Evolutionary conservation across 2,888 invertebrate genomes (phyloP), one percentile per base, ranked within the genome.

Genomic region (Sylvicola cinctus): DNA sequence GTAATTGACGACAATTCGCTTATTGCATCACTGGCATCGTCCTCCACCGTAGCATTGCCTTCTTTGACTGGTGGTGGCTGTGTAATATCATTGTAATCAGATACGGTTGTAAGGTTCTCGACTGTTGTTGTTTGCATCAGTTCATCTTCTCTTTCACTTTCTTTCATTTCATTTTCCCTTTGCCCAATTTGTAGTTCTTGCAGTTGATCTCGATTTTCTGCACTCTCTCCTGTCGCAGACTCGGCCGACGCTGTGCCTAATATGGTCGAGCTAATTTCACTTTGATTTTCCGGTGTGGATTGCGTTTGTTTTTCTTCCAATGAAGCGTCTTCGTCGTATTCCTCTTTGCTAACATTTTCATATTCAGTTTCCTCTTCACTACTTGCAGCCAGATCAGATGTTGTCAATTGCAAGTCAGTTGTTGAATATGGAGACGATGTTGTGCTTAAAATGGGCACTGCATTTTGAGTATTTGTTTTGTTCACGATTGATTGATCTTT

Each of bases 1-100:
- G 15, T 34, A 6, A 29, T 34, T 34, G 14, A 14, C 29, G 34
- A 29, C 16, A 17, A 20, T 20, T 20, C 20, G 20, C 20, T 20
- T 20, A 8, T 20, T 20, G 20, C 20, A 20, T 20, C 20, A 20
- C 20, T 8, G n/a, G 12, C 11, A 25, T 25, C 25, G 25, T 25
- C 11, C 8, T n/a, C 14, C 29, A 11, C 14, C 14, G 29, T 28
- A 11, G 5, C 29, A 28, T 30, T 30, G 14, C 12, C n/a, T 13
- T 28, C 5, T 28, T 13, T n/a, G n/a, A 25, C 25, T 11, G 28
- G 10, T 28, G 28, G 28, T 28, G 14, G n/a, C 10, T n/a, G 28
- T 5, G 28, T 28, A 28, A 8, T 11, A 28, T 13, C n/a, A 11
- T 28, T n/a, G 28, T 20, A 20, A 20, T 20, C 20, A 20, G 20